These are phyloP conservation scores for Escarpia spicata DNA, from an alignment of 2,888 invertebrate species.

Conservation along the genomic window DNA sequence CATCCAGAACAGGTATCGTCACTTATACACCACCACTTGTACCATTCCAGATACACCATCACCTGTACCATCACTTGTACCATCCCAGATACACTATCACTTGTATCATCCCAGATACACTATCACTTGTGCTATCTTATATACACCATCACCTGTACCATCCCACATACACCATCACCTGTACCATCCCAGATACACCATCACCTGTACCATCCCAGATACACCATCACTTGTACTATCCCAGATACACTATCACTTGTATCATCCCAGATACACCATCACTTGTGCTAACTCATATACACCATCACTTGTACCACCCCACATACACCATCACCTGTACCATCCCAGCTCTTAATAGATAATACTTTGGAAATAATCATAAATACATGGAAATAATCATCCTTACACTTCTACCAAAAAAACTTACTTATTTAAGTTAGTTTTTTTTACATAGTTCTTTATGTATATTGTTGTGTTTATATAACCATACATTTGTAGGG, in stretches of 20 bases:
- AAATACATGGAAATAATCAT: not conserved
- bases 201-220: too few relatives aligned
- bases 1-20: slow-evolving; percentile 62
- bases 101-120: not conserved
- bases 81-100: too few relatives aligned
- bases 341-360: not conserved
- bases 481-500: slow-evolving; percentile 47
- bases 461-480: not conserved
- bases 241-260: not conserved
- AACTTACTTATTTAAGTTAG: too few relatives aligned
- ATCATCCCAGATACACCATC: not conserved
- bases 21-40: not conserved
- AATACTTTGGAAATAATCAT: not conserved
- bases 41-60: not conserved
- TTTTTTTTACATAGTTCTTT: slow-evolving; percentile 1
- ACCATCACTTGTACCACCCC: too few relatives aligned
- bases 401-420: too few relatives aligned
- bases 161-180: too few relatives aligned
- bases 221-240: too few relatives aligned
- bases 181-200: not conserved
- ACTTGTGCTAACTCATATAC: too few relatives aligned
- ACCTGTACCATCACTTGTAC: too few relatives aligned
- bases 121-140: not conserved
- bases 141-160: too few relatives aligned
- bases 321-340: too few relatives aligned